Evolutionary conservation across 2,113 vertebrate species (phyloP).

Genomic region (Burhinus bistriatus): DNA sequence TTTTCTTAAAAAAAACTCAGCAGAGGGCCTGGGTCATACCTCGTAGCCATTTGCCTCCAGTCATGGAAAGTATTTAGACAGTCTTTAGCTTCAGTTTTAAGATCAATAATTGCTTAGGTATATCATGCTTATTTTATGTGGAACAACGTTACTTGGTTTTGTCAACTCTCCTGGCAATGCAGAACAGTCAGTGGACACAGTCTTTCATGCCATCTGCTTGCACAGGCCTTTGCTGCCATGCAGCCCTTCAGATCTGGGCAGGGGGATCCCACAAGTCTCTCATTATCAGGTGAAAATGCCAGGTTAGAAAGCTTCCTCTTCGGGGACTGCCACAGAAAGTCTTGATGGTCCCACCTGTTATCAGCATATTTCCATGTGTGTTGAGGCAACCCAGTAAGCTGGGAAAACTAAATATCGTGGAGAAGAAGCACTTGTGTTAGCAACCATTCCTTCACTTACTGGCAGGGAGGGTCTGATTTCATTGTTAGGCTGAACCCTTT

Average conservation of each 20-base stretch:
- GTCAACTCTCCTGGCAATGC: neutral
- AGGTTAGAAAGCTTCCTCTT: neutral
- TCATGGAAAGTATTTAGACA: neutral
- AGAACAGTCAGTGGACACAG: neutral
- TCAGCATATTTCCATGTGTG: neutral
- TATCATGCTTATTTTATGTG: neutral
- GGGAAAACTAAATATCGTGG: neutral
- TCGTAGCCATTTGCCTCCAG: neutral
- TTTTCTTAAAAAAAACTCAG: neutral
- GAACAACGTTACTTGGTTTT: neutral
- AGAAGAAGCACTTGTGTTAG: neutral
- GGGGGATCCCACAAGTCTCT: neutral
- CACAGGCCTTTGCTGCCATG: neutral
- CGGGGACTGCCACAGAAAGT: neutral
- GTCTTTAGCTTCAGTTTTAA: neutral
- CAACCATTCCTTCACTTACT: neutral
- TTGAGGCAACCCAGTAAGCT: neutral
- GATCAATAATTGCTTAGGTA: neutral
- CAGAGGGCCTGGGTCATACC: neutral
- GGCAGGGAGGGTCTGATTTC: neutral
- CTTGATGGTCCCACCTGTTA: neutral
- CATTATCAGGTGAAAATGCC: neutral
- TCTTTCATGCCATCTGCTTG: neutral
- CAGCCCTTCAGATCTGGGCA: neutral
- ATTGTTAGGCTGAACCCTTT: neutral